Base-by-base conservation (phyloP, 1,140 invertebrate species). In the Leptopilina clavipes region DNA sequence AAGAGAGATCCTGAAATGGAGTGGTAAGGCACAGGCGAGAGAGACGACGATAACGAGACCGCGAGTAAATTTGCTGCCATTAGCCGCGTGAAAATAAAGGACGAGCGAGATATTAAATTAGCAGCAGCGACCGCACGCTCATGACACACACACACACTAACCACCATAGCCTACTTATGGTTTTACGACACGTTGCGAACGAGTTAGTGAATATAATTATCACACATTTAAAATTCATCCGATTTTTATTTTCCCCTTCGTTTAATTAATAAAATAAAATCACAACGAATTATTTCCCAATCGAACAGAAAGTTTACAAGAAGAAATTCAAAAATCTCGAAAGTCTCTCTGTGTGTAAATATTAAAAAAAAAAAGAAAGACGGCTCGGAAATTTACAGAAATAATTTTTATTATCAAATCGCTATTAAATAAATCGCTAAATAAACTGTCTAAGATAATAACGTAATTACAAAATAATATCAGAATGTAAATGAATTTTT, bases 21-120 rank as follows among this genome's bases (percentile, higher is more conserved):
- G 8, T 70, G 77, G 54, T 22, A 75, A 74, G 72, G 72, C 70
- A 52, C 48, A 52, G 48, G 48, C 48, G 79, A 81, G 76, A 81
- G 76, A 70, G 72, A 48, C 40, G 71, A 70, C 83, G 88, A 89
- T 89, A 89, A 89, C 83, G 86, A 86, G 79, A 81, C 83, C 76
- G 79, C 82, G 84, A 86, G 88, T 89, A 89, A 89, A 89, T 87
- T 89, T 87, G 86, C 86, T 85, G 86, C 86, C 88, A 88, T 89
- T 89, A 89, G 85, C 85, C 82, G 83, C 78, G 84, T 80, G 86
- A 86, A 87, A 88, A 87, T 88, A 88, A 88, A 86, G 83, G 79
- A 87, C 79, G 81, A 76, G 79, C 74, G 77, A 84, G 84, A 86
- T 86, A 88, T 88, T 87, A 86, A 88, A 88, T 88, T 86, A 87